Evolutionary conservation across 2,888 invertebrate species (phyloP).

Genomic region (Eupithecia vulgata): DNA sequence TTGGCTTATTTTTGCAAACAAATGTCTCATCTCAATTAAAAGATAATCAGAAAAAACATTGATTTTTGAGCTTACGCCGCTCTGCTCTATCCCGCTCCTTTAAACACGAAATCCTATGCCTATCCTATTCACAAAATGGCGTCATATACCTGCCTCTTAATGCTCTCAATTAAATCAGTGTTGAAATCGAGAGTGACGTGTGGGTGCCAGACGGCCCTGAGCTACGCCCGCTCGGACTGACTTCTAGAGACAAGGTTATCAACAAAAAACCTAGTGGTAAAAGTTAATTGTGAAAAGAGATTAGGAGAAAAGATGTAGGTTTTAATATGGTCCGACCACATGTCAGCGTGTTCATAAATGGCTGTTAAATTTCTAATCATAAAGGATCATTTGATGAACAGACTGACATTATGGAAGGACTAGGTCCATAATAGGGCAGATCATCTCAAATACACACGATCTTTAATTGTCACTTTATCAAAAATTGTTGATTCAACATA

Average conservation of each 20-base stretch:
- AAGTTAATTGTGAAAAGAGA: background rate
- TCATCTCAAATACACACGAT: background rate
- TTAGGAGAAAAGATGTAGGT: background rate
- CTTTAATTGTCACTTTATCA: background rate
- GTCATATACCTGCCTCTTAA: no score
- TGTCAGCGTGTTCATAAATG: background rate
- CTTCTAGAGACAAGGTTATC: conserved; percentile 27
- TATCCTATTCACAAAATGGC: no score
- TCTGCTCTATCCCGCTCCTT: no score
- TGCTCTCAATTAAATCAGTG: conserved; percentile 36
- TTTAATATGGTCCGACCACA: no score
- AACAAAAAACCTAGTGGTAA: conserved; percentile 21
- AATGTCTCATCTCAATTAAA: no score
- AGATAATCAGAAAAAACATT: no score
- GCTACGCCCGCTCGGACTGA: conserved; percentile 37
- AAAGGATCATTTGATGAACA: background rate
- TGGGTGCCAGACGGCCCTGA: conserved; percentile 61
- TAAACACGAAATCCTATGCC: no score
- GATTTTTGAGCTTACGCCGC: no score
- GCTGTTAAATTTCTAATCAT: background rate
- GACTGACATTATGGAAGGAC: background rate
- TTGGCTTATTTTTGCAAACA: no score
- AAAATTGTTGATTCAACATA: no score
- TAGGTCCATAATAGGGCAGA: background rate
- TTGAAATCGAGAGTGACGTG: conserved; percentile 65